Percentiles rank a stretch among this genome's conserved stretches.
Evolutionary conservation across 2,797 vertebrate genomes (phyloP).

Genomic region (Selene dorsalis): DNA sequence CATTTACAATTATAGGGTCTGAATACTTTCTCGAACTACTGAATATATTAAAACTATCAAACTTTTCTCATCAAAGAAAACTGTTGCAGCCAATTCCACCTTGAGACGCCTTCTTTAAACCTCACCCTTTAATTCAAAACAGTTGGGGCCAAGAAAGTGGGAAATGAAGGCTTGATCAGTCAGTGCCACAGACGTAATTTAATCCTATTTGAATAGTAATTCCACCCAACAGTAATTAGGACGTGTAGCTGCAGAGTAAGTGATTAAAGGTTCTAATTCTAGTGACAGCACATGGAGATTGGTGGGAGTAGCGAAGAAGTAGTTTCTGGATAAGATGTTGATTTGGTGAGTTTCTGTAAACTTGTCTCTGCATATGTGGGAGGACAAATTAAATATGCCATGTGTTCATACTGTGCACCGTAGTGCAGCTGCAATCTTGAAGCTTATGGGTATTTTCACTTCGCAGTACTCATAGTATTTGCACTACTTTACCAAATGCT

Average conservation of each 20-base stretch:
- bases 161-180: constrained; percentile 72
- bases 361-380: background rate
- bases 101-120: constrained; percentile 15
- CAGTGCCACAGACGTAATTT: constrained; percentile 70
- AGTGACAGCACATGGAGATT: constrained; percentile 51
- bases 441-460: background rate
- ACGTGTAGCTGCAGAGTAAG: constrained; percentile 66
- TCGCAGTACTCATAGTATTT: too few relatives aligned
- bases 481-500: background rate
- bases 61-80: constrained; percentile 56
- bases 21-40: background rate
- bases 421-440: background rate
- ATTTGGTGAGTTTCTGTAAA: constrained; percentile 20
- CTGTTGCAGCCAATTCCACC: constrained; percentile 49
- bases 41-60: constrained; percentile 49
- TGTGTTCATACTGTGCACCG: background rate
- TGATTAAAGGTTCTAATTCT: constrained; percentile 74
- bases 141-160: constrained; percentile 59
- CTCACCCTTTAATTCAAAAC: constrained; percentile 53
- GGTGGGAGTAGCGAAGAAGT: constrained; percentile 23
- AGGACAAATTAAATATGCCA: constrained; percentile 15
- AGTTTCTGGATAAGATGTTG: constrained; percentile 8
- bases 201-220: constrained; percentile 75
- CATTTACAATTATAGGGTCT: background rate
- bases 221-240: constrained; percentile 71